Evolutionary conservation across 1,140 invertebrate species (phyloP).

Genomic region (Ditylenchus dipsaci): DNA sequence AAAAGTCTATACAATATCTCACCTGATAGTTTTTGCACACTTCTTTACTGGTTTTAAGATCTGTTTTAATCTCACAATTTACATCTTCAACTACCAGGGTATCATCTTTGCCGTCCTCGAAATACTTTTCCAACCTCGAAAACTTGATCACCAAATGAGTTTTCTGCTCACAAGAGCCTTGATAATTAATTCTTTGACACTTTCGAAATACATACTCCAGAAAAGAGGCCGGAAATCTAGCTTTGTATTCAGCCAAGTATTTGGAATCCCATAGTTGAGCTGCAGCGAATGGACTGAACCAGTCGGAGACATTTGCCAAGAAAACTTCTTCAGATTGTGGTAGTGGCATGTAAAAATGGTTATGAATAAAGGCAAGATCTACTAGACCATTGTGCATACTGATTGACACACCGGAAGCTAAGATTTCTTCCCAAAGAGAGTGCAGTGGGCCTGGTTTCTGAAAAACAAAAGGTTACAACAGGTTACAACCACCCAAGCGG

Average conservation of each 20-base stretch:
- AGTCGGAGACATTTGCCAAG: conserved; percentile 35
- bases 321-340: conserved; percentile 28
- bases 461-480: not conserved
- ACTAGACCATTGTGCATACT: conserved; percentile 44
- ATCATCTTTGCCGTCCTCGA: not conserved
- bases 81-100: not conserved
- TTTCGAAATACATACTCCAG: conserved; percentile 50
- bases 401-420: conserved; percentile 29
- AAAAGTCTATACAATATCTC: too few relatives aligned
- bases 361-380: conserved; percentile 43
- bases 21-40: not conserved
- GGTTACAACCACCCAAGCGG: not conserved
- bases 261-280: conserved; percentile 31
- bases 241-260: conserved; percentile 33
- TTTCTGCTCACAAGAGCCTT: conserved; percentile 4
- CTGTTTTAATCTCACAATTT: conserved; percentile 7
- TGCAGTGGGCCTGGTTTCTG: conserved; percentile 5
- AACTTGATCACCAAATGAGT: conserved; percentile 31
- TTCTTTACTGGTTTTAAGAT: not conserved
- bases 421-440: conserved; percentile 33
- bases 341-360: conserved; percentile 42
- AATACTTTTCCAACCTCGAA: conserved; percentile 10
- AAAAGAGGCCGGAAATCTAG: conserved; percentile 25
- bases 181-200: conserved; percentile 35
- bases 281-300: conserved; percentile 13